Evolutionary conservation across 2,113 vertebrate species (phyloP), one percentile per base, ranked within the genome.

Genomic region (Oceanites oceanicus): DNA sequence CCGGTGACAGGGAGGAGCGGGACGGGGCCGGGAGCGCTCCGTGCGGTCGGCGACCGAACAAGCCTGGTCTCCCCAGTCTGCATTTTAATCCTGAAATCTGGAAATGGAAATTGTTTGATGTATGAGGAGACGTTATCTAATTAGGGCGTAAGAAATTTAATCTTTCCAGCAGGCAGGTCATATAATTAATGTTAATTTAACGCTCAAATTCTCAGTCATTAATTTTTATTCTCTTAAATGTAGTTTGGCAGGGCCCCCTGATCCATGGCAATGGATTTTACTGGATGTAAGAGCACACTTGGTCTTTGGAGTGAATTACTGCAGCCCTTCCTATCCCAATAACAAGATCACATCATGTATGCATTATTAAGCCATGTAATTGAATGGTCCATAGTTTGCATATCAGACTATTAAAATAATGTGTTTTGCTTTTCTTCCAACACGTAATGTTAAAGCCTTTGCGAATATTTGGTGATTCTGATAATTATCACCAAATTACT

Each of bases 151-250:
- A 99, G 99, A 99, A 99, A 99, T 99, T 98, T 99, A 99, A 99
- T 99, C 99, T 99, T 99, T 99, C 98, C 98, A 99, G 99, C 99
- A 98, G 98, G 98, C 98, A 99, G 99, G 99, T 99, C 99, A 99
- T 99, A 99, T 99, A 99, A 99, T 99, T 99, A 99, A 99, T 99
- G 99, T 99, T 99, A 99, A 99, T 99, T 99, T 99, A 99, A 99
- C 98, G 98, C 99, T 99, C 99, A 99, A 98, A 99, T 99, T 99
- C 98, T 99, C 98, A 97, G 98, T 99, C 99, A 99, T 99, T 99
- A 99, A 99, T 99, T 99, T 99, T 99, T 99, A 99, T 99, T 99
- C 98, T 99, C 98, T 99, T 99, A 99, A 99, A 99, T 98, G 98
- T 98, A 99, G 98, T 99, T 99, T 99, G 99, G 99, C 99, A 99